phyloP scores from a whole-genome alignment of 2,888 invertebrate species.

The Nysson spinosus region DNA sequence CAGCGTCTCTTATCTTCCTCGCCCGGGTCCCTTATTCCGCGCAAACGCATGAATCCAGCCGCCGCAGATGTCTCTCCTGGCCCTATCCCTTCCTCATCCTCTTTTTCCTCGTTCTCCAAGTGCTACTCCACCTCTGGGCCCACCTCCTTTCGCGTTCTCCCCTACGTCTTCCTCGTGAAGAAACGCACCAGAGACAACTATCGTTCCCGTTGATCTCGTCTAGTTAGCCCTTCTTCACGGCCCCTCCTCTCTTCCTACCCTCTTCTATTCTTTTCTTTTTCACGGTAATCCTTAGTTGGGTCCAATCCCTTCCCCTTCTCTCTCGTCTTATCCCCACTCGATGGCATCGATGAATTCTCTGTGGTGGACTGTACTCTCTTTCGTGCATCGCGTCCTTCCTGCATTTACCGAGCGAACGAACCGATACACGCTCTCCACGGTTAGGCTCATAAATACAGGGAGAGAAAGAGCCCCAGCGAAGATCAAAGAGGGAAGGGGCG shows the following conservation, averaged over 20 bases:
- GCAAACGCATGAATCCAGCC: slow-evolving; percentile 66
- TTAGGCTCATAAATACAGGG: slow-evolving; percentile 69
- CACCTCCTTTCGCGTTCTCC: slow-evolving; percentile 19
- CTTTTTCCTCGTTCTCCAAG: slow-evolving; percentile 32
- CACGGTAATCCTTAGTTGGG: too few relatives aligned
- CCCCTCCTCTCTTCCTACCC: slow-evolving; percentile 1
- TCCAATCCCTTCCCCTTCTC: not conserved
- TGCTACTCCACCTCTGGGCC: slow-evolving; percentile 12
- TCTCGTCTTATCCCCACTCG: not conserved
- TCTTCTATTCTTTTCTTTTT: not conserved
- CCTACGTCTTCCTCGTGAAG: slow-evolving; percentile 48
- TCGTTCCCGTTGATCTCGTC: slow-evolving; percentile 72
- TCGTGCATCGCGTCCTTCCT: slow-evolving; percentile 30
- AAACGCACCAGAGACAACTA: slow-evolving; percentile 66
- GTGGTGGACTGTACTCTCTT: slow-evolving; percentile 26
- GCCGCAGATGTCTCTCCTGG: slow-evolving; percentile 50
- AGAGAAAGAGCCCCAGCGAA: slow-evolving; percentile 44
- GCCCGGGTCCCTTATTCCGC: slow-evolving; percentile 68
- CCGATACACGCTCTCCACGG: slow-evolving; percentile 45
- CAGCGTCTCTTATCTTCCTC: slow-evolving; percentile 64
- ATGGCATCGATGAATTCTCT: slow-evolving; percentile 16
- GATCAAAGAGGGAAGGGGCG: slow-evolving; percentile 11
- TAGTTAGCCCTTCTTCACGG: slow-evolving; percentile 66
- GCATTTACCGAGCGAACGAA: slow-evolving; percentile 35
- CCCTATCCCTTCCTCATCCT: slow-evolving; percentile 23